phyloP scores from a whole-genome alignment of 2,113 vertebrate species.

The Cariama cristata region DNA sequence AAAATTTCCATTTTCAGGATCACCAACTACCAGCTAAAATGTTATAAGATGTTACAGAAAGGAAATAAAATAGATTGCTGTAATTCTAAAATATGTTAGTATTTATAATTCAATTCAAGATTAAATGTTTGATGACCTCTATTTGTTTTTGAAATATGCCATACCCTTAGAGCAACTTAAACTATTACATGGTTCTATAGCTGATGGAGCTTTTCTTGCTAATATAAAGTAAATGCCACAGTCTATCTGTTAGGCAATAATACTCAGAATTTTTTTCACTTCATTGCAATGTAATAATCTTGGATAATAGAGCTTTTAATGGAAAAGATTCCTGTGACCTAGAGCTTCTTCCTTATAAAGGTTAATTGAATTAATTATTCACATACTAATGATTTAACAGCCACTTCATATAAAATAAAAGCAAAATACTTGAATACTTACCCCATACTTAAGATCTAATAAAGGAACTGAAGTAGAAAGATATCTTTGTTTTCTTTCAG shows the following conservation, averaged over 20 bases:
- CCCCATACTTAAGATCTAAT: neutral
- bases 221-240: conserved; percentile 35
- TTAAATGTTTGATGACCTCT: neutral
- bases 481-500: neutral
- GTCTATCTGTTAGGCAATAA: neutral
- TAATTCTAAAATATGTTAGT: neutral
- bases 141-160: conserved; percentile 27
- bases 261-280: neutral
- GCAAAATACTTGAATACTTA: conserved; percentile 1
- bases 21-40: neutral
- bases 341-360: conserved; percentile 1
- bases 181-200: neutral
- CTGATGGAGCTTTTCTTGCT: neutral
- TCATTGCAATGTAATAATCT: conserved; percentile 35
- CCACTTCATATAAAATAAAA: conserved; percentile 15
- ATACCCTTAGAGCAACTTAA: neutral
- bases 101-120: conserved; percentile 17
- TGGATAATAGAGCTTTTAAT: conserved; percentile 35
- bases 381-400: conserved; percentile 45
- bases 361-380: conserved; percentile 25
- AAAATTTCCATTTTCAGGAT: neutral
- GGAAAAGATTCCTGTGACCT: conserved; percentile 32
- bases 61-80: neutral
- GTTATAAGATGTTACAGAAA: neutral
- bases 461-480: neutral